Percentiles rank a stretch among this genome's conserved stretches.
These are phyloP conservation scores for Phyllotis vaccarum DNA, from an alignment of 2,797 vertebrate species.

Conservation along the genomic window DNA sequence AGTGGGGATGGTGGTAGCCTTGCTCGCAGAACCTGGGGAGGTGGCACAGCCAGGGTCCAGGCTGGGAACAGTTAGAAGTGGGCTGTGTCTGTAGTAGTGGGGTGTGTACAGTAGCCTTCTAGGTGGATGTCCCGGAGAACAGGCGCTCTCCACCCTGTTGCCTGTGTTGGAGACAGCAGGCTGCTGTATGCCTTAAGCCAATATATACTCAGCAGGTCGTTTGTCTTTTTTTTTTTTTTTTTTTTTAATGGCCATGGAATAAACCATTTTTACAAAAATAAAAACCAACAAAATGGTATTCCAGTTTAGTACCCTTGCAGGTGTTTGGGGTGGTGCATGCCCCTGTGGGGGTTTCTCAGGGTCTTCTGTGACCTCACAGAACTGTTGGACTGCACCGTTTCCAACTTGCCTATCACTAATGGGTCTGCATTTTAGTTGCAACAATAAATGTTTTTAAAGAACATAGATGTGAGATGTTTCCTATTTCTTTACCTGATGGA, in stretches of 20 bases:
- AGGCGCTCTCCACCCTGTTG: slow-evolving; percentile 83
- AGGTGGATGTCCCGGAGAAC: slow-evolving; percentile 84
- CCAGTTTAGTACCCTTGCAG: slow-evolving; percentile 87
- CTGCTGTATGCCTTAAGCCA: slow-evolving; percentile 91
- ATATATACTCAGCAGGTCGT: slow-evolving; percentile 88
- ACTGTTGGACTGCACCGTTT: slow-evolving; percentile 87
- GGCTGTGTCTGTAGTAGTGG: slow-evolving; percentile 82
- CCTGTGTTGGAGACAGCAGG: slow-evolving; percentile 85
- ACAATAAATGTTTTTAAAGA: slow-evolving; percentile 90
- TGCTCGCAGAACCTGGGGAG: slow-evolving; percentile 59
- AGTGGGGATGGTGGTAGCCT: not conserved
- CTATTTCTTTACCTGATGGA: slow-evolving; percentile 22
- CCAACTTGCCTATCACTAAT: slow-evolving; percentile 87
- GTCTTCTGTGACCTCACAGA: slow-evolving; percentile 87
- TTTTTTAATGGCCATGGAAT: slow-evolving; percentile 87
- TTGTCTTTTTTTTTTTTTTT: slow-evolving; percentile 87
- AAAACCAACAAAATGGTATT: slow-evolving; percentile 85
- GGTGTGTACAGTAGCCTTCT: slow-evolving; percentile 87
- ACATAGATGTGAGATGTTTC: not conserved
- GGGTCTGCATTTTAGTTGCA: slow-evolving; percentile 90
- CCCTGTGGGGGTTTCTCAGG: slow-evolving; percentile 75
- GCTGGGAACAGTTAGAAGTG: slow-evolving; percentile 68
- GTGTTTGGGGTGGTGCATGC: slow-evolving; percentile 79
- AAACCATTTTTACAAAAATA: slow-evolving; percentile 86
- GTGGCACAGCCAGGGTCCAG: slow-evolving; percentile 79